These are phyloP conservation scores for Osmoderma eremita DNA, from an alignment of 2,888 invertebrate species.

Conservation along the genomic window DNA sequence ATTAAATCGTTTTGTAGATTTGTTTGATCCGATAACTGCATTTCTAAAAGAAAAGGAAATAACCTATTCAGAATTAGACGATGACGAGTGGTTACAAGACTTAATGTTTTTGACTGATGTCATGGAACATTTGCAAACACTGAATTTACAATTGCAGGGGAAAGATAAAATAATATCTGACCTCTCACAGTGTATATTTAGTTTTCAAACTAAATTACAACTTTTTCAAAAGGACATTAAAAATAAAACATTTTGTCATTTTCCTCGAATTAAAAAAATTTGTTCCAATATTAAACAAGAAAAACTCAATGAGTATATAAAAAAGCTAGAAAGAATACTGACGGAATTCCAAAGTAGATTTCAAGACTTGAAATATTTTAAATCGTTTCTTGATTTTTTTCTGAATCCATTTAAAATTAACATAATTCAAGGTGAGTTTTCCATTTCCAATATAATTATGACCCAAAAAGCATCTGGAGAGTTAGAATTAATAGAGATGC, in stretches of 20 bases:
- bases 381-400: conserved; percentile 43
- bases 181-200: too few species aligned
- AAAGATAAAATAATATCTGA: conserved; percentile 44
- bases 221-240: too few species aligned
- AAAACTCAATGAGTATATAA: conserved; percentile 46
- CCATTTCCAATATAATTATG: too few species aligned
- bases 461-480: too few species aligned
- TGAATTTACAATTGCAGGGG: conserved; percentile 45
- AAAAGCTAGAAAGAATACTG: too few species aligned
- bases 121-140: conserved; percentile 45
- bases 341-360: conserved; percentile 43
- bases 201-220: too few species aligned
- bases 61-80: conserved; percentile 46
- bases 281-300: conserved; percentile 42
- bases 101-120: conserved; percentile 41
- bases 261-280: conserved; percentile 42
- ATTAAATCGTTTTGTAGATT: too few species aligned
- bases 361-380: conserved; percentile 42
- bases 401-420: conserved; percentile 42
- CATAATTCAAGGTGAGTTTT: conserved; percentile 44
- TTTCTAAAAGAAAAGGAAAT: conserved; percentile 46
- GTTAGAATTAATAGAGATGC: too few species aligned
- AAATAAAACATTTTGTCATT: too few species aligned
- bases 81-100: conserved; percentile 41
- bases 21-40: conserved; percentile 43